Evolutionary conservation across 2,888 invertebrate genomes (phyloP).

Genomic region (Ormyrus pomaceus): DNA sequence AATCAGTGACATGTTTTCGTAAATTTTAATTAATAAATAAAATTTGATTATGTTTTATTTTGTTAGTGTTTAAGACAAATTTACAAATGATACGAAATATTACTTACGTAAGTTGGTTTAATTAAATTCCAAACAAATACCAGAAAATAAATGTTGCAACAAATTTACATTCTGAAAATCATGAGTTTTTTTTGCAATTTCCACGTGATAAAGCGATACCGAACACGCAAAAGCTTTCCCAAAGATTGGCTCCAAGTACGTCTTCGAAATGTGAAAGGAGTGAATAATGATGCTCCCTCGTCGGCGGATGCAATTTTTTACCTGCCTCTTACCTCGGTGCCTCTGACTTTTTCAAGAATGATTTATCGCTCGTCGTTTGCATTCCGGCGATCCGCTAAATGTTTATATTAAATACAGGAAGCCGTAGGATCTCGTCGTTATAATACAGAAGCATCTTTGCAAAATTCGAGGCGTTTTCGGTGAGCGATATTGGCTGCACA

Average conservation of each 20-base stretch:
- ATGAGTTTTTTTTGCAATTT: background rate
- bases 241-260: background rate
- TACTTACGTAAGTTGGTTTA: no score
- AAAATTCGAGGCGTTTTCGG: background rate
- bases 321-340: background rate
- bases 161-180: no score
- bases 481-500: no score
- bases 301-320: background rate
- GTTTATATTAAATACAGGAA: background rate
- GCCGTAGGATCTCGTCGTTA: background rate
- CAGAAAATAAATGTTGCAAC: no score
- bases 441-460: background rate
- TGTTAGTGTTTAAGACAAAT: no score
- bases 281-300: background rate
- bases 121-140: no score
- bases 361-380: constrained; percentile 25
- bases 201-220: background rate
- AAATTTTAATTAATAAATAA: no score
- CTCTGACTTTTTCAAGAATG: constrained; percentile 1
- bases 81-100: no score
- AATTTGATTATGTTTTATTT: no score
- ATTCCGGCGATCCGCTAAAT: constrained; percentile 19
- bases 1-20: no score
- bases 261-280: background rate
- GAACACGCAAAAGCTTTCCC: background rate